Evolutionary conservation across 2,797 vertebrate genomes (phyloP).

Genomic region (Hypotaenidia philippensis): DNA sequence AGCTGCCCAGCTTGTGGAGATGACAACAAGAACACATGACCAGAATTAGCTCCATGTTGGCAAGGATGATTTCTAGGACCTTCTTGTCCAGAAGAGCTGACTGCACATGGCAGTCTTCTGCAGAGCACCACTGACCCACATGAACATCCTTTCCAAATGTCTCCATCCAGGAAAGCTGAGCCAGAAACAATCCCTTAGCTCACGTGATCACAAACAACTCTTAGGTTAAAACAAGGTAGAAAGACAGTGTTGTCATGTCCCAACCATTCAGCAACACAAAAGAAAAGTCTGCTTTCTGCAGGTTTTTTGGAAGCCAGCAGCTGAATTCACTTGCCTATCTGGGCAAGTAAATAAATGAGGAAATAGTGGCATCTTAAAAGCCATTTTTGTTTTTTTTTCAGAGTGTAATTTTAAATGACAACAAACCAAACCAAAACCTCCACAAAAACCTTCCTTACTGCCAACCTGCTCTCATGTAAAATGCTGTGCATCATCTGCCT

Average conservation of each 20-base stretch:
- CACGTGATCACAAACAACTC: background rate
- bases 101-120: background rate
- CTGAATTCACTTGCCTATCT: background rate
- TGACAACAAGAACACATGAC: background rate
- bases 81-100: background rate
- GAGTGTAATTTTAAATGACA: background rate
- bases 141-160: background rate
- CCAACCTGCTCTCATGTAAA: background rate
- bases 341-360: background rate
- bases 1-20: background rate
- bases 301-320: background rate
- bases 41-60: background rate
- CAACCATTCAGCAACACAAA: background rate
- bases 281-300: background rate
- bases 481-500: background rate
- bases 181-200: background rate
- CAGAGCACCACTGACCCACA: background rate
- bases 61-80: fast-evolving
- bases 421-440: background rate
- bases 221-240: background rate
- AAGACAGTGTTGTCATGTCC: background rate
- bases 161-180: background rate
- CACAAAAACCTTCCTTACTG: background rate
- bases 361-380: constrained; percentile 17
- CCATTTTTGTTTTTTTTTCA: background rate